These are phyloP conservation scores for Caenorhabditis sp. DNA, from an alignment of 2,888 invertebrate genomes.

Conservation along the genomic window DNA sequence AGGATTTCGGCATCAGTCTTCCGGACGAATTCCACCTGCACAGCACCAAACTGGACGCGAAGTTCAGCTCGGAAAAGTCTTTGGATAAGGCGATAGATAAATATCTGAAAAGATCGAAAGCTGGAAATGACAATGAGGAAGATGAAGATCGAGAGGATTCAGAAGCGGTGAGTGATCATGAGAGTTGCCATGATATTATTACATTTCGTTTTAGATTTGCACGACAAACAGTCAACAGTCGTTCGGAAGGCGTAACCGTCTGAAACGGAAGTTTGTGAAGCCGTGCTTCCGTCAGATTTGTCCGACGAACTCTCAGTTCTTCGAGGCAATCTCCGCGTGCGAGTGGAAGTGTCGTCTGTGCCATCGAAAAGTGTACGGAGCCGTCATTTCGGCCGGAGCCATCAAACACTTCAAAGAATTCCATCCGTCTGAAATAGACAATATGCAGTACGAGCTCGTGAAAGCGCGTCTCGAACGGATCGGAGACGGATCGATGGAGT, in stretches of 20 bases:
- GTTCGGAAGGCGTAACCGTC: slow-evolving; percentile 72
- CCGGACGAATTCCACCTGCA: slow-evolving; percentile 76
- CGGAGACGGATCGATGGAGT: slow-evolving; percentile 78
- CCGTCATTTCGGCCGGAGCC: slow-evolving; percentile 71
- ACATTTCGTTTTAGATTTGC: too few relatives aligned
- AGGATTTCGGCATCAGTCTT: slow-evolving; percentile 73
- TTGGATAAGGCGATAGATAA: slow-evolving; percentile 67
- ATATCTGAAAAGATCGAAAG: slow-evolving; percentile 34
- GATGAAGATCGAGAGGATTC: slow-evolving; percentile 20
- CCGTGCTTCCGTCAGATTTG: slow-evolving; percentile 74
- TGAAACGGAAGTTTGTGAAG: slow-evolving; percentile 77
- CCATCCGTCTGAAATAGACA: slow-evolving; percentile 72
- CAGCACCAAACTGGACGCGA: slow-evolving; percentile 67
- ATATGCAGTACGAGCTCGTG: slow-evolving; percentile 75
- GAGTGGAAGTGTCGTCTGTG: slow-evolving; percentile 78
- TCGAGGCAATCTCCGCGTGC: slow-evolving; percentile 73
- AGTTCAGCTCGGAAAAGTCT: slow-evolving; percentile 65
- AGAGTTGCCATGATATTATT: too few relatives aligned
- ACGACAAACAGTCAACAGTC: slow-evolving; percentile 73
- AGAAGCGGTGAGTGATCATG: slow-evolving; percentile 36
- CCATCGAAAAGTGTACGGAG: slow-evolving; percentile 57
- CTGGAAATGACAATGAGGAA: slow-evolving; percentile 28
- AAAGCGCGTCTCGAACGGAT: slow-evolving; percentile 76
- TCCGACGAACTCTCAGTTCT: slow-evolving; percentile 71
- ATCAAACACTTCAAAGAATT: slow-evolving; percentile 75